Base-by-base conservation (phyloP, 2,113 vertebrate genomes). In the Vicugna pacos region DNA sequence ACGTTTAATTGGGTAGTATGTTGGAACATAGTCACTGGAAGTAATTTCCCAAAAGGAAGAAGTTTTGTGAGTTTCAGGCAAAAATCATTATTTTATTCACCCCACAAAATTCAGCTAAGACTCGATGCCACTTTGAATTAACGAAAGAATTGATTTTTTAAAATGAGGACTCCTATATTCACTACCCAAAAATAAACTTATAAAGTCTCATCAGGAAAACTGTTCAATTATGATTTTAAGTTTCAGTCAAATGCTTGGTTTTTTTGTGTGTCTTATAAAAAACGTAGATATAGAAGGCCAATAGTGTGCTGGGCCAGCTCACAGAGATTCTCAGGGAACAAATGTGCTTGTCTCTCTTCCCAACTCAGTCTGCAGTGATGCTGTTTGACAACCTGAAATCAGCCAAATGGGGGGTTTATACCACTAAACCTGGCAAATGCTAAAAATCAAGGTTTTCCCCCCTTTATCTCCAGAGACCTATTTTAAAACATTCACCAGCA, bases 201-300 rank as follows among this genome's bases (percentile, higher is more conserved):
- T 94, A 92, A 96, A 94, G 38, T 94, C 56, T 93, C 79, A 93
- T 87, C 87, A 96, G 86, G 82, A 98, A 95, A 97, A 93, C 20
- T 83, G 64, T 46, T 72, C 86, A 82, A 35, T 60, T 94, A 91
- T 56, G 8, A 76, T 91, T 89, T 93, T 62, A 92, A 81, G 30
- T 77, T 93, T 91, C 73, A 83, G 32, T 9, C 93, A 56, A 89
- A 60, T 38, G 35, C 38, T 72, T 88, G 54, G 52, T 42, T 82
- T 96, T 50, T 87, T 38, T 73, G 58, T 75, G 73, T 56, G 65
- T 32, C 60, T 81, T 38, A n/a, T 93, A 42, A 76, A 79, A 93
- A 89, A 82, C 32, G 9, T 0, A 52, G 14, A 67, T 84, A 35
- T 9, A 48, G 30, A 46, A 72, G 42, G 67, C 64, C 42, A n/a